These are phyloP conservation scores for Lepidurus packardi DNA, from an alignment of 1,140 invertebrate species.

Conservation along the genomic window DNA sequence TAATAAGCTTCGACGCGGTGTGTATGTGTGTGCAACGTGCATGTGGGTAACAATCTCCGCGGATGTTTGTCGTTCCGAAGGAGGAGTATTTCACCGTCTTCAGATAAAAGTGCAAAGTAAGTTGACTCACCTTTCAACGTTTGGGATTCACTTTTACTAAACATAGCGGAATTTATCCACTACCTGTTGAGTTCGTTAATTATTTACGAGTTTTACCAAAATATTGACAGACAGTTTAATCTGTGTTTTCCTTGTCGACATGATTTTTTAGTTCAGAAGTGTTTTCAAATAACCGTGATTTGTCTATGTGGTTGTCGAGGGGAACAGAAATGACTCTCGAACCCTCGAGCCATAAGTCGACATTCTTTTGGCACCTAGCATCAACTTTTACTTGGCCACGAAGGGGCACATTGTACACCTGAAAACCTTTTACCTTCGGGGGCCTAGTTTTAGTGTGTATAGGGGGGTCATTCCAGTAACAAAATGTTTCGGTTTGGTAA, in stretches of 20 bases:
- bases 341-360: slow-evolving; percentile 12
- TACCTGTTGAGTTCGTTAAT: background rate
- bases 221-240: too few relatives aligned
- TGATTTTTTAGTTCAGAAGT: background rate
- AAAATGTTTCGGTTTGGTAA: background rate
- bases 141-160: background rate
- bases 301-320: background rate
- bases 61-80: too few relatives aligned
- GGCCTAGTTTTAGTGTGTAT: background rate
- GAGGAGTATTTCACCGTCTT: too few relatives aligned
- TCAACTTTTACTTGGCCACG: slow-evolving; percentile 13
- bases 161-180: background rate
- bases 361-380: slow-evolving; percentile 10
- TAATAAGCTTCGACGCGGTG: too few relatives aligned
- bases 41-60: too few relatives aligned
- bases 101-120: background rate
- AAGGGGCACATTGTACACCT: background rate
- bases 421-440: background rate
- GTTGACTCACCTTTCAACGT: background rate
- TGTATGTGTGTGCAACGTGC: too few relatives aligned
- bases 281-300: background rate
- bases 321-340: background rate
- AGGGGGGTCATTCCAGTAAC: background rate
- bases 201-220: background rate
- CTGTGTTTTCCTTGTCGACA: too few relatives aligned